Percentiles rank a stretch among this genome's conserved stretches.
Conservation (phyloP, 23 tunicate species). For the Styela plicata region DNA sequence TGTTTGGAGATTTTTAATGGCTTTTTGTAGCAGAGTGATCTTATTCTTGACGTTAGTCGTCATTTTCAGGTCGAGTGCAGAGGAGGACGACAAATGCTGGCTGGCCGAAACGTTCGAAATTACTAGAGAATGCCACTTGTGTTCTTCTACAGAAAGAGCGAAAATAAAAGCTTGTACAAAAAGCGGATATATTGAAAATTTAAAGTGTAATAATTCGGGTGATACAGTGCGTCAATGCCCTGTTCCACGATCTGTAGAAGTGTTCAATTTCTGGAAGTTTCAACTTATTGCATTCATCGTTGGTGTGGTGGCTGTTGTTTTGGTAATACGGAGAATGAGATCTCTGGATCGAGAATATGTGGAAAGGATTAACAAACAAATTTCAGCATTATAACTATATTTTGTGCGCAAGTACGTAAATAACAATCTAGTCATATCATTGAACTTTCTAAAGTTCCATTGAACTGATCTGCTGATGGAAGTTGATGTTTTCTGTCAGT, state of each 20-base stretch:
- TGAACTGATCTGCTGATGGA: too few relatives aligned
- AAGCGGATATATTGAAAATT: neutral
- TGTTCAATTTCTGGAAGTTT: constrained; percentile 35
- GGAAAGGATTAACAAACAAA: constrained; percentile 61
- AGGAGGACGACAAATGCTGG: too few relatives aligned
- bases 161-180: neutral
- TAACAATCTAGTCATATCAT: too few relatives aligned
- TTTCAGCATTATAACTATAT: constrained; percentile 43
- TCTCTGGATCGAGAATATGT: constrained; percentile 49
- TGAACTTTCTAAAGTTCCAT: too few relatives aligned
- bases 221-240: neutral
- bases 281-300: constrained; percentile 28
- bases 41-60: too few relatives aligned
- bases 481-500: too few relatives aligned
- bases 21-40: too few relatives aligned
- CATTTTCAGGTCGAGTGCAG: too few relatives aligned
- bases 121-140: neutral
- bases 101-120: neutral
- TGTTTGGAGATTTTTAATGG: too few relatives aligned
- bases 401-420: too few relatives aligned
- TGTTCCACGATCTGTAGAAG: neutral
- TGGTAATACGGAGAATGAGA: constrained; percentile 45
- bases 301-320: constrained; percentile 28
- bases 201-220: constrained; percentile 2
- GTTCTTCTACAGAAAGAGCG: neutral